Evolutionary conservation across 2,797 vertebrate species (phyloP), one percentile per base, ranked within the genome.

Genomic region (Urophycis tenuis): DNA sequence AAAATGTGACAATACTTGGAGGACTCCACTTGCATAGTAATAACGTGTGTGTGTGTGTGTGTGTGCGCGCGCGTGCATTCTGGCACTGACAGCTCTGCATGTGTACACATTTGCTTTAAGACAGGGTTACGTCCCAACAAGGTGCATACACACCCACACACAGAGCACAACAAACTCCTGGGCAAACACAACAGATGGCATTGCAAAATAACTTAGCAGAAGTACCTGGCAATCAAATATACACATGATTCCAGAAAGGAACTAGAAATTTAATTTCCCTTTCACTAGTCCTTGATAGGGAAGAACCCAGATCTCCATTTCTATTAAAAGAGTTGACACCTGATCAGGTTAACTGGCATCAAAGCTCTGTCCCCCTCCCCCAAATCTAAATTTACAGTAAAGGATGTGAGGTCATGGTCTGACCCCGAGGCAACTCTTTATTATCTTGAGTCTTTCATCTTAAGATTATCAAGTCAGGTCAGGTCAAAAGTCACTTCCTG

Each of bases 221-320:
- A 94, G 94, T 94, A 93, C 95, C 93, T 94, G 92, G 92, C 92
- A 89, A 91, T 92, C 88, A 92, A 94, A 95, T 92, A 91, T 92
- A 95, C 90, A 93, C 89, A 93, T 95, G 95, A 97, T 96, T 95
- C 97, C 96, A 91, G 87, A 93, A 96, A 83, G 94, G 96, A 97
- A 98, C 97, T 95, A 95, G 95, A 94, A 92, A n/a, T n/a, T 87
- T 12, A 94, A 94, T 93, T 32, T 94, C 95, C 92, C 94, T 95
- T 95, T 95, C 94, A 93, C 90, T 88, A 83, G 86, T 86, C 82
- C 87, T 81, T 74, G 82, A 85, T 87, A 78, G 81, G 84, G 85
- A 86, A 87, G 84, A 85, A 76, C 70, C 74, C 30, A 76, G 10
- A 12, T 7, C 60, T 11, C 60, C 53, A 60, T 49, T 49, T 60